Evolutionary conservation across 2,888 invertebrate species (phyloP), one percentile per base, ranked within the genome.

Genomic region (Tenodera sinensis): DNA sequence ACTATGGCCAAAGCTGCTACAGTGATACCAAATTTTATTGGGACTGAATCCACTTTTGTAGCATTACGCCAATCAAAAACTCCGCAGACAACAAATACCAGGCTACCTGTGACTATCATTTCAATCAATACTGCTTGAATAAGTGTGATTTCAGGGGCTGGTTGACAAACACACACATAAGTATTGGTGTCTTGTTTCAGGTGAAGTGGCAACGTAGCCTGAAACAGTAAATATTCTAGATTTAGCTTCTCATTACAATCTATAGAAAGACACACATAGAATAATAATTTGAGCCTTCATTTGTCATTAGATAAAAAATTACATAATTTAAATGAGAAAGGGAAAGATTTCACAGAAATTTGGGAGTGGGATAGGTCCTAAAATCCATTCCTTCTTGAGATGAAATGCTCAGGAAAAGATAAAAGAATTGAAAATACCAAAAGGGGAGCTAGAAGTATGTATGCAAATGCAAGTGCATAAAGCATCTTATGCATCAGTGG

Each of bases 1-100:
- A 85, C 83, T 82, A 89, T 27, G 20, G 93, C 93, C 30, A 94
- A 89, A 15, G 92, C 93, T 6, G 93, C 91, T 9, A 94, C 92
- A 14, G 93, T 91, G 71, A 94, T 89, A 2, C 93, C 94, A 91
- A 94, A 94, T 90, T 92, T 94, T 81, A 94, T 91, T 0, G 93
- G 91, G 0, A 92, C 91, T 0, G 93, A 93, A 90, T 93, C 93
- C 1, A 92, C 92, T 90, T 93, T 93, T 2, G 91, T 91, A 28
- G 91, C 91, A 90, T 93, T 94, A 30, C 93, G 92, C 3, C 89
- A 90, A 90, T 94, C 94, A 93, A 93, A 93, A 7, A 93, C 92
- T 12, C 93, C 92, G 90, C 93, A 93, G 3, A 93, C 92, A 2
- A 93, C 91, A 71, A 93, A 90, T 91, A 93, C 92, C 47, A 94